Base-by-base conservation (phyloP, 2,888 invertebrate genomes). In the Gasteruption jaculator region DNA sequence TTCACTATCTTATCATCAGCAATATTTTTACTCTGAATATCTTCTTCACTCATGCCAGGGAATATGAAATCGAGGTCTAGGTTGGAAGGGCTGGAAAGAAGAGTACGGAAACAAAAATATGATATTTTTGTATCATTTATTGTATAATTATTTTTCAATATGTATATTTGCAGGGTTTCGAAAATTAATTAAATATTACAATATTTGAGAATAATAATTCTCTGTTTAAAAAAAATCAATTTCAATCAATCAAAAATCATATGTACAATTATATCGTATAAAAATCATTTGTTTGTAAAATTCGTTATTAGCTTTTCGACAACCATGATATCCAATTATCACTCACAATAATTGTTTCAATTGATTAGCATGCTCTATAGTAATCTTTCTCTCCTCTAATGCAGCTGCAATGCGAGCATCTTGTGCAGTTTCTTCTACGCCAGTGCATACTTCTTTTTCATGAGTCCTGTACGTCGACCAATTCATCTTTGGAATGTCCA, bases 1-100 rank as follows among this genome's bases (percentile, higher is more conserved):
- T 31, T n/a, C n/a, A n/a, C n/a, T n/a, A n/a, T n/a, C n/a, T n/a
- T n/a, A 34, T 37, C 29, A 45, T 38, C 38, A 26, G 26, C 26
- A 26, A 26, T 26, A 26, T 26, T 26, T 26, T 26, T 26, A 5
- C 14, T 26, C 26, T 5, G 7, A 26, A 26, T 26, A 26, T 26
- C 26, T 26, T 26, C 4, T 26, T 26, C 26, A 6, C 7, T 26
- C 26, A 6, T 6, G 14, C 26, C 26, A 6, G 26, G 26, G 26
- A 26, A 26, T 26, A 26, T 26, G 7, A 26, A 26, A 26, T 26
- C 11, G 14, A 26, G 26, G 7, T 26, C 26, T 26, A 26, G 26
- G 26, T 26, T 26, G 14, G 26, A 6, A 26, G 26, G 26, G 4
- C 26, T 26, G 26, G 26, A 26, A 26, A 26, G 14, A 12, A 26